Evolutionary conservation across 2,888 invertebrate genomes (phyloP).

Genomic region (Mimumesa dahlbomi): DNA sequence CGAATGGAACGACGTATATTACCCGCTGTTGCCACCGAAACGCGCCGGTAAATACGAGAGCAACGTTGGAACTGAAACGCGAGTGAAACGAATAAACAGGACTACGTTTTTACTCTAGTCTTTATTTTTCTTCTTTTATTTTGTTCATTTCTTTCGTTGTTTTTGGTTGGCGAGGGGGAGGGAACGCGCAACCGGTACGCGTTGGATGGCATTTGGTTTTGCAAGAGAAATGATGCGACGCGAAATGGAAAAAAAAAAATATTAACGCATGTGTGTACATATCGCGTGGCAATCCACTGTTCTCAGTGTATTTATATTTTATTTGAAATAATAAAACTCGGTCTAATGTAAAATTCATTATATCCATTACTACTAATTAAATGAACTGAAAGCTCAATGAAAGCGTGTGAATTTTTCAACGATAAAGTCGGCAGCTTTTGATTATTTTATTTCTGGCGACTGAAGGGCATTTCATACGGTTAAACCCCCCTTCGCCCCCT

Average conservation of each 20-base stretch:
- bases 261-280: not conserved
- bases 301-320: constrained; percentile 39
- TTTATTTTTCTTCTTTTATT: not conserved
- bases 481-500: too few species aligned
- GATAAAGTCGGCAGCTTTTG: constrained; percentile 59
- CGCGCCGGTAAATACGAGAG: not conserved
- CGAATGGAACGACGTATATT: not conserved
- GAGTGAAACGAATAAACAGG: not conserved
- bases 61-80: not conserved
- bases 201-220: too few species aligned
- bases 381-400: constrained; percentile 48
- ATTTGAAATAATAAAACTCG: constrained; percentile 58
- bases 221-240: too few species aligned
- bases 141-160: too few species aligned
- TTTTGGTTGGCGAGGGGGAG: too few species aligned
- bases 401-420: constrained; percentile 59
- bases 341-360: constrained; percentile 63
- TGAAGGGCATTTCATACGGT: constrained; percentile 34
- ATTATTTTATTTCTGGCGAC: constrained; percentile 61
- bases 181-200: not conserved
- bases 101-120: not conserved
- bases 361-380: constrained; percentile 60
- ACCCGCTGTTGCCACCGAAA: not conserved
- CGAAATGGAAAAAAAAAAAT: constrained; percentile 15
- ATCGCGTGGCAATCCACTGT: constrained; percentile 18